Base-by-base conservation (phyloP, 2,888 invertebrate species). In the Drosophila lacicola region DNA sequence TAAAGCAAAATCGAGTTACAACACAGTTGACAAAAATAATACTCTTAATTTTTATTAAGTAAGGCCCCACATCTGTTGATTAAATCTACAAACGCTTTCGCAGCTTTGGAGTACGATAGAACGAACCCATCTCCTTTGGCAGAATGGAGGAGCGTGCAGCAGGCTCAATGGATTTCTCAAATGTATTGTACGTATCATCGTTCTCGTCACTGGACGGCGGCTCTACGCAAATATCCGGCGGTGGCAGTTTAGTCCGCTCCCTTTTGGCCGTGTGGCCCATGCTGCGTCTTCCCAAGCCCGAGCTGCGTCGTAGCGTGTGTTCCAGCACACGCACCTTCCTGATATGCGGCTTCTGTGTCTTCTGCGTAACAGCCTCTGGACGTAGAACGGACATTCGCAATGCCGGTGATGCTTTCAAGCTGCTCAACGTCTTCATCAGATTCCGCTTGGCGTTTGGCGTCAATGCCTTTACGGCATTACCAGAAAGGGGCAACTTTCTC, bases 391-490 rank as follows among this genome's bases (percentile, higher is more conserved):
- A 19, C 14, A 50, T 65, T 6, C 71, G 44, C 21, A 47, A 2
- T 4, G 64, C 78, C 3, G 75, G 56, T 14, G 82, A 54, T 14
- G 78, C 72, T 14, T 69, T 67, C 2, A 91, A 85, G 34, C 88
- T 82, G 61, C 66, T 83, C 8, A 90, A 61, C 4, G 87, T 84
- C n/a, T 70, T 70, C 50, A 91, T 69, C 3, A 92, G 75, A 46
- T 84, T 92, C 3, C 92, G 88, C 61, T 92, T 92, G 3, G 91
- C 91, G 3, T 75, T 53, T 0, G 90, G 89, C 0, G 73, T 50
- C 37, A 62, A 44, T 1, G 19, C 29, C 63, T 2, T 90, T 82
- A 1, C 60, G 36, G 60, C 49, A 17, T 25, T 58, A 13, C 5
- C 54, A 9, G 14, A 17, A 9, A 3, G 21, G 0, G 60, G 37